Evolutionary conservation across 2,113 vertebrate genomes (phyloP), one percentile per base, ranked within the genome.

Genomic region (Lepus europaeus): DNA sequence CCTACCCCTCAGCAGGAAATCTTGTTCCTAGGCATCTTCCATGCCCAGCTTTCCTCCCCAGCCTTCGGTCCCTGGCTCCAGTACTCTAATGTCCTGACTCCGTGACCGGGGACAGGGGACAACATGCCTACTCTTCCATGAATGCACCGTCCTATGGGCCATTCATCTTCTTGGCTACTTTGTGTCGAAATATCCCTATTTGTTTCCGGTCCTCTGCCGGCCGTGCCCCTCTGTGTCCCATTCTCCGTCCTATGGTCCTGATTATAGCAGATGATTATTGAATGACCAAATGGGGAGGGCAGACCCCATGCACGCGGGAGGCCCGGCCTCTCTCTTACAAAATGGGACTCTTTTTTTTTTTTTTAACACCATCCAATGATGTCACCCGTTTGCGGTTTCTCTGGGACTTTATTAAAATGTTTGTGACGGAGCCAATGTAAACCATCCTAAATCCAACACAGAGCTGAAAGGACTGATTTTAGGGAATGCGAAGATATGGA

Each of bases 371-470:
- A 98, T 98, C 94, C 98, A 99, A 98, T 99, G 99, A 99, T 99
- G 99, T 99, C 99, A 99, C 99, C 97, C 98, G 97, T 98, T 98
- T 98, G 98, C 98, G 98, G 99, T 99, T 99, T 99, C 99, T 98
- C 98, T 98, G 99, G 99, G 99, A 99, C 99, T 99, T 99, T 98
- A 99, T 99, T 99, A 99, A 99, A 99, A 99, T 98, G 98, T 99
- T 99, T 99, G 99, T 99, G 99, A 99, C 97, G 97, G 98, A 99
- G 99, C 99, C 99, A 99, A 99, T 99, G 99, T 99, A 99, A 99
- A 99, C 99, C 98, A 98, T 99, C 98, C 99, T 99, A 99, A 99
- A 99, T 99, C 99, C 99, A 99, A 99, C 98, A 98, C 99, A 98
- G 99, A 98, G 98, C 99, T 99, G 98, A 99, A 99, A 99, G 98